Percentiles rank a stretch among this genome's conserved stretches.
These are phyloP conservation scores for Brotogeris chrysoptera DNA, from an alignment of 2,797 vertebrate species.

Conservation along the genomic window DNA sequence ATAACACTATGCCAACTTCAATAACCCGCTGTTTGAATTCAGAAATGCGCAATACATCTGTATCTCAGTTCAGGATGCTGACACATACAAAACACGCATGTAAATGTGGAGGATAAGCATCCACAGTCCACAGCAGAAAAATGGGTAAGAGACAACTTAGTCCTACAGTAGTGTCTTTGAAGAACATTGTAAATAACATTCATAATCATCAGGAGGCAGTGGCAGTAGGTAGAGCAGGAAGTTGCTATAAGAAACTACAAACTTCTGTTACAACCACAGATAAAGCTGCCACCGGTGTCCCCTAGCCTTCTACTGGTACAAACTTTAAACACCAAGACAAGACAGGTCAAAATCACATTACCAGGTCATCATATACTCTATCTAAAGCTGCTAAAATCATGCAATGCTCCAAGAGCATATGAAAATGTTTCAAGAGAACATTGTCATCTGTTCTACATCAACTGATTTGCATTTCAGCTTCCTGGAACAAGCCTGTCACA, in stretches of 20 bases:
- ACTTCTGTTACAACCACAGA: background rate
- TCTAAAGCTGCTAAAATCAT: background rate
- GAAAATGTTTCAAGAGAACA: background rate
- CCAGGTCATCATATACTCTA: background rate
- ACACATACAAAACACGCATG: rapidly evolving
- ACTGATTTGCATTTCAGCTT: background rate
- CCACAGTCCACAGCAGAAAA: background rate
- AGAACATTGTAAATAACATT: background rate
- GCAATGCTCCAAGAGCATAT: background rate
- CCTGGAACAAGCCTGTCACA: background rate
- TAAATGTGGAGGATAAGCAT: background rate
- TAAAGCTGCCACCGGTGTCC: background rate
- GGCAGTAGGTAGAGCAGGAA: background rate
- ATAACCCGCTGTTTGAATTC: background rate
- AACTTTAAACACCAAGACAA: background rate
- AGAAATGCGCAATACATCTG: background rate
- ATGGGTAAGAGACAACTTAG: background rate
- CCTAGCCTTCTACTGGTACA: background rate
- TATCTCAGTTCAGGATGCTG: background rate
- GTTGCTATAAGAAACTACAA: background rate
- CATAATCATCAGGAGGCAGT: background rate
- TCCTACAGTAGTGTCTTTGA: background rate
- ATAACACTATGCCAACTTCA: background rate
- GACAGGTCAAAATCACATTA: background rate
- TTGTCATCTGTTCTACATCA: background rate